These are phyloP conservation scores for Anodontia alba DNA, from an alignment of 2,888 invertebrate species.

Conservation along the genomic window DNA sequence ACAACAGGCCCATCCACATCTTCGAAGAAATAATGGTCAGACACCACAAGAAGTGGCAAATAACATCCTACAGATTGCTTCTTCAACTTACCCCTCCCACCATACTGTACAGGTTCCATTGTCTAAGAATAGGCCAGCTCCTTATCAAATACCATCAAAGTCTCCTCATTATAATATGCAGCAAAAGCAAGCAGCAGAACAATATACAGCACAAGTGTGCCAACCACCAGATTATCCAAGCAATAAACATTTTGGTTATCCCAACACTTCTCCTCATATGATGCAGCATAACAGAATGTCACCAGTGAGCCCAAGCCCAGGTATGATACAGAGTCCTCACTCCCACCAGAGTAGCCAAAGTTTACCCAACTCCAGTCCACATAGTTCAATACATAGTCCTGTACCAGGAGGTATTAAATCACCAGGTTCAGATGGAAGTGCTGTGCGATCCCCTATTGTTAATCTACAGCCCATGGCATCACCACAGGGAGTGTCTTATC, in stretches of 20 bases:
- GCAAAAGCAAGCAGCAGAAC: background rate
- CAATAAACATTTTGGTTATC: constrained; percentile 61
- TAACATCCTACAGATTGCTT: constrained; percentile 82
- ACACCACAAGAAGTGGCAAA: constrained; percentile 83
- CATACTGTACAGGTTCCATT: constrained; percentile 80
- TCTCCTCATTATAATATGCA: constrained; percentile 68
- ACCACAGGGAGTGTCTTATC: constrained; percentile 30
- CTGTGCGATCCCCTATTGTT: constrained; percentile 42
- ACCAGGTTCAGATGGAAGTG: constrained; percentile 53
- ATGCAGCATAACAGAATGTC: constrained; percentile 66
- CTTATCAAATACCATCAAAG: constrained; percentile 76
- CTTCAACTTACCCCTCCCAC: constrained; percentile 74
- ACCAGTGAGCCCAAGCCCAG: constrained; percentile 75
- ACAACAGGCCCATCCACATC: constrained; percentile 54
- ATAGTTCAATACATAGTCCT: constrained; percentile 77
- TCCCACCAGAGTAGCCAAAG: constrained; percentile 79
- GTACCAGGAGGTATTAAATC: constrained; percentile 63
- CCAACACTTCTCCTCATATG: constrained; percentile 62
- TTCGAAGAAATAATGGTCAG: constrained; percentile 55
- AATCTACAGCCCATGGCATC: constrained; percentile 35
- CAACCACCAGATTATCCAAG: background rate
- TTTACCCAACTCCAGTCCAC: constrained; percentile 77
- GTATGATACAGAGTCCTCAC: constrained; percentile 72
- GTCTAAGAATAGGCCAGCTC: constrained; percentile 72
- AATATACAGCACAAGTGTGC: background rate